These are phyloP conservation scores for Clitarchus hookeri DNA, from an alignment of 2,888 invertebrate genomes.

Conservation along the genomic window DNA sequence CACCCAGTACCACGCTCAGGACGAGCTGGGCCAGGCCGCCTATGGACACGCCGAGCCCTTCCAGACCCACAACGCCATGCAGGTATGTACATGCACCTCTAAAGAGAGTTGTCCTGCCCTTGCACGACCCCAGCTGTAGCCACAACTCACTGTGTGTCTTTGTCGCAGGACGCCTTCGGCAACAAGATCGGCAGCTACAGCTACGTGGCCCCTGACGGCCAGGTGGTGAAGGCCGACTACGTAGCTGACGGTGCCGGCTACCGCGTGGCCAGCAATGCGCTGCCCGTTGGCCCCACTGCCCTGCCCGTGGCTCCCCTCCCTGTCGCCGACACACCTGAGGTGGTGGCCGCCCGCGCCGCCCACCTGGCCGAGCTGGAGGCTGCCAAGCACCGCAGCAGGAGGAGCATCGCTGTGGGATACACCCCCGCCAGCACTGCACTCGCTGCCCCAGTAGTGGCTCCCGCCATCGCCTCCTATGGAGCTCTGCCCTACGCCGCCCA, in stretches of 20 bases:
- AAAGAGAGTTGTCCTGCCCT: too few relatives aligned
- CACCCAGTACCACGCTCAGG: slow-evolving; percentile 45
- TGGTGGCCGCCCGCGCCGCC: slow-evolving; percentile 45
- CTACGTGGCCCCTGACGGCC: slow-evolving; percentile 51
- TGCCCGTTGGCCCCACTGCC: slow-evolving; percentile 46
- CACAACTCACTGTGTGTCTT: background rate
- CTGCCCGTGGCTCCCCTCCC: slow-evolving; percentile 40
- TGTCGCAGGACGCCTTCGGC: slow-evolving; percentile 44
- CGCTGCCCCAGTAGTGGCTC: slow-evolving; percentile 30
- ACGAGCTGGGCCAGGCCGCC: slow-evolving; percentile 49
- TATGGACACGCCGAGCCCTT: slow-evolving; percentile 46
- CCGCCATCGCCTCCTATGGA: slow-evolving; percentile 38
- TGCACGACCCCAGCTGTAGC: too few relatives aligned
- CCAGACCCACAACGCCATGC: slow-evolving; percentile 46
- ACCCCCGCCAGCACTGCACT: slow-evolving; percentile 32
- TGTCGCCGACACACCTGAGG: slow-evolving; percentile 47
- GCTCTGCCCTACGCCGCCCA: slow-evolving; percentile 30
- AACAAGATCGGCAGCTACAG: slow-evolving; percentile 48
- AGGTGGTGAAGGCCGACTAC: slow-evolving; percentile 49
- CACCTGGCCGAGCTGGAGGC: slow-evolving; percentile 45
- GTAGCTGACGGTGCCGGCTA: slow-evolving; percentile 49
- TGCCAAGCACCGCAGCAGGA: slow-evolving; percentile 43
- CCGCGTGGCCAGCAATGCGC: slow-evolving; percentile 50
- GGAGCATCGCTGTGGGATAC: slow-evolving; percentile 35
- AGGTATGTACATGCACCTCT: slow-evolving; percentile 42